A percentile compares a stretch with the other conserved stretches of the same genome.
phyloP scores from a whole-genome alignment of 2,888 invertebrate genomes.

The Lobophora halterata region DNA sequence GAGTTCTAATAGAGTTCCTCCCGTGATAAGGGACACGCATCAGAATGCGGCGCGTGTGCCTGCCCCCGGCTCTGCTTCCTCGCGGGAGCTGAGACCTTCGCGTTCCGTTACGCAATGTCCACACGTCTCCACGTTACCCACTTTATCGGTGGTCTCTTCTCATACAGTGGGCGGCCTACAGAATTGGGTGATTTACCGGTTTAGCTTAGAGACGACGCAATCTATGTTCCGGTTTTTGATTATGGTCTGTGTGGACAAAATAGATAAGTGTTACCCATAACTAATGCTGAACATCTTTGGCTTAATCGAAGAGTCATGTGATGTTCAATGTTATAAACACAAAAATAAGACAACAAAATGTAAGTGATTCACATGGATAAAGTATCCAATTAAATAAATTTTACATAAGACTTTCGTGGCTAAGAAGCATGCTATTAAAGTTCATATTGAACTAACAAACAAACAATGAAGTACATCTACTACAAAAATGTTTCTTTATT shows the following conservation, averaged over 20 bases:
- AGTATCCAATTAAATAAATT: too few species aligned
- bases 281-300: too few species aligned
- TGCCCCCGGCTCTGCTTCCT: slow-evolving; percentile 17
- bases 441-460: too few species aligned
- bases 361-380: too few species aligned
- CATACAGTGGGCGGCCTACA: slow-evolving; percentile 19
- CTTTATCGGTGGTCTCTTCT: slow-evolving; percentile 31
- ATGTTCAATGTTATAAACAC: too few species aligned
- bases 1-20: slow-evolving; percentile 31
- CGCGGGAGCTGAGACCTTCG: slow-evolving; percentile 23
- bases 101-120: slow-evolving; percentile 47
- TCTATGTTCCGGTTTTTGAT: slow-evolving; percentile 11
- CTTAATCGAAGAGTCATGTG: too few species aligned
- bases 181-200: slow-evolving; percentile 24
- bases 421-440: too few species aligned
- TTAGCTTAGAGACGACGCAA: too few species aligned
- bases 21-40: slow-evolving; percentile 44
- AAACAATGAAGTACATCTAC: background rate
- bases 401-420: too few species aligned
- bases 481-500: slow-evolving; percentile 7
- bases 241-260: too few species aligned
- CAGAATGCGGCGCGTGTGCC: slow-evolving; percentile 49
- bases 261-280: too few species aligned
- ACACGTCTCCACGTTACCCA: slow-evolving; percentile 30
- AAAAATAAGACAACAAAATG: too few species aligned